A percentile compares a stretch with the other conserved stretches of the same genome.
Evolutionary conservation across 2,797 vertebrate species (phyloP).

Genomic region (Scolopax rusticola): DNA sequence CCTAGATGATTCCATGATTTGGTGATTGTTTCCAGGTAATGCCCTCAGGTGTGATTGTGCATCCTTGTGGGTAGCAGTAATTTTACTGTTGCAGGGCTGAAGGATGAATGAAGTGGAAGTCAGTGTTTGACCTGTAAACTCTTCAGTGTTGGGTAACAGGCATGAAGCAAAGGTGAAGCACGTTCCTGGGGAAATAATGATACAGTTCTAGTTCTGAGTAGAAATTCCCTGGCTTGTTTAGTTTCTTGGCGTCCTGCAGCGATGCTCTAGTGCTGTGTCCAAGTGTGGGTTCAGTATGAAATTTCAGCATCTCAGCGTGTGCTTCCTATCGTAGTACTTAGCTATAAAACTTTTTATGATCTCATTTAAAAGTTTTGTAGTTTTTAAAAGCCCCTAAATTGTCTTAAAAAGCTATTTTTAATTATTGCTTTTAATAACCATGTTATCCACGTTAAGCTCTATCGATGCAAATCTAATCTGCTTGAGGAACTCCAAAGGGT

Average conservation of each 20-base stretch:
- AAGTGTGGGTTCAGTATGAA: not conserved
- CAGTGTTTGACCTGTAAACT: not conserved
- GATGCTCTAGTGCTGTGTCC: not conserved
- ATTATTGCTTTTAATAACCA: not conserved
- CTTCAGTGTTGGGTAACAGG: not conserved
- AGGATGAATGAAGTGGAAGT: not conserved
- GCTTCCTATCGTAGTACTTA: not conserved
- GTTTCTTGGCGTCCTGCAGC: not conserved
- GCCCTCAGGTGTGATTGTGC: not conserved
- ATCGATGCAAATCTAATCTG: not conserved
- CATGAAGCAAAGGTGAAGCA: not conserved
- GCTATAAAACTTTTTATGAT: conserved; percentile 1
- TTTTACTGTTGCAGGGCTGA: not conserved
- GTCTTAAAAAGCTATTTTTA: not conserved
- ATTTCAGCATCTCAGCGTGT: not conserved
- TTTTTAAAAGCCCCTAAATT: not conserved
- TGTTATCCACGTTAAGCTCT: not conserved
- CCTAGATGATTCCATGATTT: not conserved
- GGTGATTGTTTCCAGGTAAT: not conserved
- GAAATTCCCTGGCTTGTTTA: not conserved
- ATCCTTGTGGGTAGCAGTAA: not conserved
- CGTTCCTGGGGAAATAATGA: not conserved
- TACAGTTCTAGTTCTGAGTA: not conserved
- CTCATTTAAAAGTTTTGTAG: not conserved
- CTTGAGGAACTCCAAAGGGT: not conserved